A percentile compares a stretch with the other conserved stretches of the same genome.
Evolutionary conservation across 1,140 invertebrate genomes (phyloP).

Genomic region (Brachionus angularis): DNA sequence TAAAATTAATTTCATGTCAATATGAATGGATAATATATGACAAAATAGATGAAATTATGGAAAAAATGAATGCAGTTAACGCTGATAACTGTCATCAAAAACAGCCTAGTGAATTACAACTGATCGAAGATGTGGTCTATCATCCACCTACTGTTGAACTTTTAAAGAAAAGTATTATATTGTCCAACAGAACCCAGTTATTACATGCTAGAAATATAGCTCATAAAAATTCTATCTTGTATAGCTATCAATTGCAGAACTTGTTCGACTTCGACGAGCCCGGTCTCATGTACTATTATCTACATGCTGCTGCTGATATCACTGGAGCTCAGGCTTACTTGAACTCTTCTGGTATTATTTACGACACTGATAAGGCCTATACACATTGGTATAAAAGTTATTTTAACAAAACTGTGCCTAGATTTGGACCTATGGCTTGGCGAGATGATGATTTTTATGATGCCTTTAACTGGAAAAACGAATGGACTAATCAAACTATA

Average conservation of each 20-base stretch:
- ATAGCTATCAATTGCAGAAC: slow-evolving; percentile 76
- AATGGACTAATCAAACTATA: slow-evolving; percentile 56
- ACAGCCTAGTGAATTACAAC: slow-evolving; percentile 74
- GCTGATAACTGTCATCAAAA: slow-evolving; percentile 80
- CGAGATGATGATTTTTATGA: slow-evolving; percentile 56
- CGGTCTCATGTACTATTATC: slow-evolving; percentile 95
- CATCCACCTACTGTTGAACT: slow-evolving; percentile 90
- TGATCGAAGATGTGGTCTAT: slow-evolving; percentile 76
- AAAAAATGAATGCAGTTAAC: slow-evolving; percentile 71
- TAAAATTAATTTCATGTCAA: too few species aligned
- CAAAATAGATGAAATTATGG: slow-evolving; percentile 77
- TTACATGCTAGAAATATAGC: slow-evolving; percentile 93
- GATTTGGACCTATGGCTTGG: slow-evolving; percentile 86
- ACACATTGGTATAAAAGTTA: slow-evolving; percentile 88
- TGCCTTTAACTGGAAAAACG: slow-evolving; percentile 56
- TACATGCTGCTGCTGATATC: slow-evolving; percentile 89
- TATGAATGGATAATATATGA: slow-evolving; percentile 83
- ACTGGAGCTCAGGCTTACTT: slow-evolving; percentile 78
- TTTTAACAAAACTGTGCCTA: slow-evolving; percentile 90
- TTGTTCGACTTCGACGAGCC: slow-evolving; percentile 69
- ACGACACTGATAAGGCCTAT: slow-evolving; percentile 86
- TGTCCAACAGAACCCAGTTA: slow-evolving; percentile 85
- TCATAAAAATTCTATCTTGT: slow-evolving; percentile 85
- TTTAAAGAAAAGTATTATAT: slow-evolving; percentile 87
- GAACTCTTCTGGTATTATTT: slow-evolving; percentile 89